phyloP scores from a whole-genome alignment of 1,140 invertebrate species.

The Venustaconcha ellipsiformis region DNA sequence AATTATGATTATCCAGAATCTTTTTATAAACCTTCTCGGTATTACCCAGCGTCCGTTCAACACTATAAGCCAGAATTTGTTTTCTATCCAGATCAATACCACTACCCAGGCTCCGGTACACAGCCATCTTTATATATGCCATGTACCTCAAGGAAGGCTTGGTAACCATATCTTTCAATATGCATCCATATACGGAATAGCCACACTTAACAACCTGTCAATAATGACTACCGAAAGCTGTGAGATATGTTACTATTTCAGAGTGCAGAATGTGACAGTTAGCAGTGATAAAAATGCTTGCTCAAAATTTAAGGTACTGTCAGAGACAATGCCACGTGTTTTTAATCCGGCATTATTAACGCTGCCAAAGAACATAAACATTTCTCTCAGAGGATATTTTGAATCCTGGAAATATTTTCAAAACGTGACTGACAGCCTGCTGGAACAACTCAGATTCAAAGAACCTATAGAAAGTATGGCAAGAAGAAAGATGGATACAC shows the following conservation, averaged over 20 bases:
- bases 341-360: constrained; percentile 36
- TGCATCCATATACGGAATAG: constrained; percentile 39
- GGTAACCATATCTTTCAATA: constrained; percentile 57
- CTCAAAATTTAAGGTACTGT: not conserved
- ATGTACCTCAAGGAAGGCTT: constrained; percentile 38
- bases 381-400: constrained; percentile 36
- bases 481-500: constrained; percentile 3
- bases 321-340: constrained; percentile 31
- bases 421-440: constrained; percentile 25
- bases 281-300: not conserved
- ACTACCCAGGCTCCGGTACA: too few relatives aligned
- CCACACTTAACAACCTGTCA: constrained; percentile 31
- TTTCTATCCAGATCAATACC: too few relatives aligned
- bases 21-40: too few relatives aligned
- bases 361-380: constrained; percentile 17
- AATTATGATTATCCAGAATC: too few relatives aligned
- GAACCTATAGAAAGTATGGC: constrained; percentile 24
- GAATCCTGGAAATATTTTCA: constrained; percentile 55
- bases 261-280: constrained; percentile 13
- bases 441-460: constrained; percentile 41
- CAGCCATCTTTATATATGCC: constrained; percentile 16
- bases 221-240: constrained; percentile 23
- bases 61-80: too few relatives aligned
- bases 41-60: too few relatives aligned
- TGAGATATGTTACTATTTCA: constrained; percentile 19